Evolutionary conservation across 2,797 vertebrate species (phyloP), one percentile per base, ranked within the genome.

Genomic region (Octomys mimax): DNA sequence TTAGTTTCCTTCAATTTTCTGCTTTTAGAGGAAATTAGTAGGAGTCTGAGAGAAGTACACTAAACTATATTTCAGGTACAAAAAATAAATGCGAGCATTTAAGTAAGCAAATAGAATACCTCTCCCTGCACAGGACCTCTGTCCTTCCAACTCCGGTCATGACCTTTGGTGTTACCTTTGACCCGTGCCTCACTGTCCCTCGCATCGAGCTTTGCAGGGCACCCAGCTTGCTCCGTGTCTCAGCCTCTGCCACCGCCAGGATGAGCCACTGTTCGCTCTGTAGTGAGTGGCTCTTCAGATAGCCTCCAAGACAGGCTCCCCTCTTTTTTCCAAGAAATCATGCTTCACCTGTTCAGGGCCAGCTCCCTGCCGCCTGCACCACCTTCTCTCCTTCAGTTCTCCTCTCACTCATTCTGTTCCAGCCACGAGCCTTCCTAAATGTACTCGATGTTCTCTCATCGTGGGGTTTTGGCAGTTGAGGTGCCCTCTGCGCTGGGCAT

Each of bases 1-100:
- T 92, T 71, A 18, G 39, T 6, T 95, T 87, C n/a, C 81, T 93
- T 96, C 59, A 81, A n/a, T 80, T 95, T 92, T 96, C 75, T 92
- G 54, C 68, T 93, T 96, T 94, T 83, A 26, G 39, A 18, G 49
- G 57, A 95, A 95, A 62, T 77, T 89, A 70, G 2, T 80, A 21
- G 31, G 6, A 85, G 46, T 16, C 14, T 6, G 59, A 11, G 22
- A 21, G n/a, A 52, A 62, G 46, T 62, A 49, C 73, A n/a, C 33
- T 57, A 92, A 82, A 54, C 57, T 33, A 6, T 16, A 12, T 54
- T 92, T 88, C 64, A 87, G 61, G 16, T 57, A 33, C 46, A 28
- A 70, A 85, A 95, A 83, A 28, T 42, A 66, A 22, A 54, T 6
- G 21, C 12, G 36, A 7, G 16, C 36, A 36, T 86, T 31, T 52